Evolutionary conservation across 2,888 invertebrate species (phyloP).

Genomic region (Xylocampa areola): DNA sequence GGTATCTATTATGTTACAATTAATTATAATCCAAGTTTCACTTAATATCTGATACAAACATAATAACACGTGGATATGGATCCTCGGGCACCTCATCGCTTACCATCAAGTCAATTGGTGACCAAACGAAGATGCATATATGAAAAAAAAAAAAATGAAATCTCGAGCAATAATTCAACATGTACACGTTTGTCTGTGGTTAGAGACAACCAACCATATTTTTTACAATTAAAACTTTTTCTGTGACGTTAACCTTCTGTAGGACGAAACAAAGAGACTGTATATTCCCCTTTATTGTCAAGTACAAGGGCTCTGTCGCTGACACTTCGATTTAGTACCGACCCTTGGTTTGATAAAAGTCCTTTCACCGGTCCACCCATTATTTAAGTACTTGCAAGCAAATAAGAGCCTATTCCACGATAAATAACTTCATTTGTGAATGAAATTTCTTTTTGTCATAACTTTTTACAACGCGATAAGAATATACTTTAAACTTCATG

Average conservation of each 20-base stretch:
- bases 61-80: too few species aligned
- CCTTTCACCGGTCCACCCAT: slow-evolving; percentile 77
- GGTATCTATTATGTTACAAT: too few species aligned
- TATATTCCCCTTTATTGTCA: slow-evolving; percentile 82
- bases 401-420: slow-evolving; percentile 59
- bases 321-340: slow-evolving; percentile 87
- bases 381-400: slow-evolving; percentile 71
- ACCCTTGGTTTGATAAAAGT: slow-evolving; percentile 85
- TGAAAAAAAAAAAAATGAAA: not conserved
- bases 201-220: not conserved
- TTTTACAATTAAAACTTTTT: slow-evolving; percentile 34
- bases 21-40: too few species aligned
- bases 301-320: slow-evolving; percentile 78
- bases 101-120: too few species aligned
- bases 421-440: slow-evolving; percentile 55
- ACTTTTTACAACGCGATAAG: slow-evolving; percentile 16
- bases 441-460: slow-evolving; percentile 22
- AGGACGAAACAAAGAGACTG: slow-evolving; percentile 77
- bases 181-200: too few species aligned
- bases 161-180: too few species aligned
- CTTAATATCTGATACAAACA: too few species aligned
- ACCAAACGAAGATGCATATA: too few species aligned
- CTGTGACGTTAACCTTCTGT: slow-evolving; percentile 51
- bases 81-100: too few species aligned
- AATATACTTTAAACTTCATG: slow-evolving; percentile 8